Percentiles rank a stretch among this genome's conserved stretches.
Conservation (phyloP, 2,888 invertebrate genomes). For the Drosophila ochracea region DNA sequence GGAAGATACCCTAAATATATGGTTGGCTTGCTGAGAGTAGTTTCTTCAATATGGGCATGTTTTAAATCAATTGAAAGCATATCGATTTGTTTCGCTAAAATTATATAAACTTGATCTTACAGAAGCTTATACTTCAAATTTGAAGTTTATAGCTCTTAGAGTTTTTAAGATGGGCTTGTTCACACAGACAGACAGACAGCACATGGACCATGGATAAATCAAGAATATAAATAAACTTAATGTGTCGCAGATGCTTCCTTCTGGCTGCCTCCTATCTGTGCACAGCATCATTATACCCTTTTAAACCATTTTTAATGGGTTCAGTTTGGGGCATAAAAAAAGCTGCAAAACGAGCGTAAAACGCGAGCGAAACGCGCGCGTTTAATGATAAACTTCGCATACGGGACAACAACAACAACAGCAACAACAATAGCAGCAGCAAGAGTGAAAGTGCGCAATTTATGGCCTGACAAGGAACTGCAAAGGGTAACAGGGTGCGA, state of each 20-base stretch:
- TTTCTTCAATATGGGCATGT: background rate
- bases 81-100: background rate
- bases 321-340: background rate
- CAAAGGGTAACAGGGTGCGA: conserved; percentile 5
- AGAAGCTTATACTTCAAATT: background rate
- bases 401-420: conserved; percentile 20
- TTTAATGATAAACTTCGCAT: conserved; percentile 58
- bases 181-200: background rate
- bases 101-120: background rate
- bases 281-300: background rate
- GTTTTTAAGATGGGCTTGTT: background rate
- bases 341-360: conserved; percentile 20
- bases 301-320: background rate
- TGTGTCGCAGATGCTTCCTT: background rate
- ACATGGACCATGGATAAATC: background rate
- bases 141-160: background rate
- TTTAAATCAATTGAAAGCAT: background rate
- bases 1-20: background rate
- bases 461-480: conserved; percentile 55
- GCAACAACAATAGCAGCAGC: conserved; percentile 22
- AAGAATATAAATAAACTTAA: background rate
- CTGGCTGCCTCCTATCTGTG: background rate
- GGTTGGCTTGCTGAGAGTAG: background rate
- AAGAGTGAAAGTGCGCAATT: conserved; percentile 63
- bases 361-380: conserved; percentile 49